phyloP scores from a whole-genome alignment of 2,797 vertebrate genomes.

The Typhlichthys eigenmanni region DNA sequence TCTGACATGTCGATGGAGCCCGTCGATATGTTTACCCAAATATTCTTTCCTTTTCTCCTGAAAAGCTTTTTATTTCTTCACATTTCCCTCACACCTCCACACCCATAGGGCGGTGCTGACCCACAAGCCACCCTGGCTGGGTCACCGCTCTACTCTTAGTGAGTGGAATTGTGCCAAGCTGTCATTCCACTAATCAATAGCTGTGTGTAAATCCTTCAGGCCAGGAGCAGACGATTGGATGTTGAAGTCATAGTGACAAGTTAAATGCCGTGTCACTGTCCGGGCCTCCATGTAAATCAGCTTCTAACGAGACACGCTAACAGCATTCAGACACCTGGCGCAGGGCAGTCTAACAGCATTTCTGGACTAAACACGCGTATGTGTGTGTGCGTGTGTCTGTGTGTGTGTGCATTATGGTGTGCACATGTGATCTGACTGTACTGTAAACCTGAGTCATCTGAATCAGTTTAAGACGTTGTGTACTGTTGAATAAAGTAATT shows the following conservation, averaged over 20 bases:
- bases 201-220: conserved; percentile 53
- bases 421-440: conserved; percentile 9
- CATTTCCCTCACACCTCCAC: conserved; percentile 44
- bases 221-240: conserved; percentile 41
- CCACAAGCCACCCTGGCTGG: conserved; percentile 34
- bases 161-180: conserved; percentile 38
- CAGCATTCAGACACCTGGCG: conserved; percentile 49
- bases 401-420: neutral
- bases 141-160: conserved; percentile 45
- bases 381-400: neutral
- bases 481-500: too few relatives aligned
- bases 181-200: conserved; percentile 66
- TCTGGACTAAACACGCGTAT: neutral
- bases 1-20: conserved; percentile 57
- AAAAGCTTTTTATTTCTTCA: conserved; percentile 46
- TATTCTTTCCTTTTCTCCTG: conserved; percentile 51
- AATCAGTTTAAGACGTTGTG: too few relatives aligned
- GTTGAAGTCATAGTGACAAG: conserved; percentile 66
- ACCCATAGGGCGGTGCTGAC: conserved; percentile 29
- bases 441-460: too few relatives aligned
- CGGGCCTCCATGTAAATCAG: conserved; percentile 63
- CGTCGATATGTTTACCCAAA: conserved; percentile 67
- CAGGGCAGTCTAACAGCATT: conserved; percentile 29
- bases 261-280: conserved; percentile 42
- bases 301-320: conserved; percentile 66